Evolutionary conservation across 2,888 invertebrate species (phyloP).

Genomic region (Gymnosoma rotundatum): DNA sequence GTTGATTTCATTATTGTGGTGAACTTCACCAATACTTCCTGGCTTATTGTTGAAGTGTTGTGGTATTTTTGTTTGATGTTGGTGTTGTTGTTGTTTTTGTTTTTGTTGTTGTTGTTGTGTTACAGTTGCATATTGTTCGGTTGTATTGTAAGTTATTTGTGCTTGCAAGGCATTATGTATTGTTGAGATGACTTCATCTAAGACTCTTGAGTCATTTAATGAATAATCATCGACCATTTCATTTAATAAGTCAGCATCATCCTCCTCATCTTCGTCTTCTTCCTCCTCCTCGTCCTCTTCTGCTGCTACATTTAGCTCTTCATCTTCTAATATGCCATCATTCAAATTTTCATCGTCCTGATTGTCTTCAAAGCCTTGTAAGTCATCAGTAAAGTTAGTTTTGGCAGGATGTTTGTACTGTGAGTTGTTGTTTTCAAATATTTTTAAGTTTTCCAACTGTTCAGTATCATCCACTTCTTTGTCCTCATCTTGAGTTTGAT

Average conservation of each 20-base stretch:
- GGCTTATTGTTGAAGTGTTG: conserved; percentile 70
- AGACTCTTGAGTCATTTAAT: conserved; percentile 61
- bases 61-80: conserved; percentile 43
- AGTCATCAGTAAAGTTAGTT: conserved; percentile 55
- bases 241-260: conserved; percentile 61
- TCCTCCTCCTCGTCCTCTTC: conserved; percentile 26
- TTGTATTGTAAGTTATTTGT: conserved; percentile 51
- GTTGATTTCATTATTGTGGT: conserved; percentile 69
- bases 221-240: conserved; percentile 67
- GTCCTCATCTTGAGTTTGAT: conserved; percentile 42
- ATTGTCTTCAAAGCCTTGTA: conserved; percentile 34
- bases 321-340: conserved; percentile 44
- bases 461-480: conserved; percentile 69
- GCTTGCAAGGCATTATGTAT: conserved; percentile 58
- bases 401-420: conserved; percentile 40
- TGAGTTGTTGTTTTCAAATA: conserved; percentile 67
- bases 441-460: conserved; percentile 65
- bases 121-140: conserved; percentile 22
- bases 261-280: conserved; percentile 43
- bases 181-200: conserved; percentile 64
- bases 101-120: conserved; percentile 33
- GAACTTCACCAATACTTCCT: conserved; percentile 63
- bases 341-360: conserved; percentile 11
- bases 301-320: conserved; percentile 25
- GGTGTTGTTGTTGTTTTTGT: conserved; percentile 25